These are phyloP conservation scores for Corythornis madagascariensis DNA, from an alignment of 2,113 vertebrate genomes.

Conservation along the genomic window DNA sequence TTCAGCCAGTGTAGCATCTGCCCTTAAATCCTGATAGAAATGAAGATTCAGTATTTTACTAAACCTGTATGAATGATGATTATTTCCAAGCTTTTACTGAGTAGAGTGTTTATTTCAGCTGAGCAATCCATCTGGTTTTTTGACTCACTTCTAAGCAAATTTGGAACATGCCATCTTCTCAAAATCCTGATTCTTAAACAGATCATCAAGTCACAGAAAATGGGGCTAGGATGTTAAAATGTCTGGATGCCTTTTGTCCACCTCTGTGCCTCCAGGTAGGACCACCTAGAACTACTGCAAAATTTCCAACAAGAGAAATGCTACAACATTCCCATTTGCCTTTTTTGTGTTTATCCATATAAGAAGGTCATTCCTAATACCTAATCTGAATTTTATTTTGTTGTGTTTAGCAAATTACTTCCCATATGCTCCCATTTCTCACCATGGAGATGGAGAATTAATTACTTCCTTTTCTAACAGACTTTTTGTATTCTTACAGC, in stretches of 20 bases:
- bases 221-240: neutral
- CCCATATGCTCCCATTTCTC: neutral
- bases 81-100: neutral
- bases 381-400: neutral
- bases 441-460: neutral
- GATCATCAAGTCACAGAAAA: neutral
- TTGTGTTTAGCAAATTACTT: neutral
- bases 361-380: neutral
- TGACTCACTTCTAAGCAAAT: neutral
- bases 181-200: neutral
- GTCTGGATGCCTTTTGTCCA: neutral
- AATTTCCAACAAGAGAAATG: neutral
- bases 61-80: neutral
- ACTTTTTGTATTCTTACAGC: neutral
- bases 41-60: neutral
- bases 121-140: neutral
- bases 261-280: neutral
- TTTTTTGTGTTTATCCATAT: neutral
- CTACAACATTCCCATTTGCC: neutral
- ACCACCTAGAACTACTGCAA: neutral
- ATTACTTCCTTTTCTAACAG: neutral
- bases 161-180: neutral
- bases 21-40: neutral
- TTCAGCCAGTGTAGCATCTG: neutral
- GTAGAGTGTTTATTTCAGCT: neutral